Percentiles rank a stretch among this genome's conserved stretches.
Evolutionary conservation across 2,797 vertebrate species (phyloP).

Genomic region (Diceros bicornis): DNA sequence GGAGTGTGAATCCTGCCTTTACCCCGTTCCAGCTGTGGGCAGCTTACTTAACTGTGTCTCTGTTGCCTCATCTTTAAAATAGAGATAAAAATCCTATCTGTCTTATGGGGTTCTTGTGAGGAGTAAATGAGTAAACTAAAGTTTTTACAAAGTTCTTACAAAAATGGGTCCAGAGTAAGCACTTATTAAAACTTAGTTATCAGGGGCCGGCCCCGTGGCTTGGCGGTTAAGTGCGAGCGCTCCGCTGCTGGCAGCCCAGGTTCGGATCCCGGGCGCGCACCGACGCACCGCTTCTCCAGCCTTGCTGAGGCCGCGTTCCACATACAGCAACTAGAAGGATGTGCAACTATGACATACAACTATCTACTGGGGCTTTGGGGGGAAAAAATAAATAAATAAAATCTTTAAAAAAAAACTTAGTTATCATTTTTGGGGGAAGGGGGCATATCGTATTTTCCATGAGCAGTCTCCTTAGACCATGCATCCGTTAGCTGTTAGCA

Average conservation of each 20-base stretch:
- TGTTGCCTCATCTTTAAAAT: background rate
- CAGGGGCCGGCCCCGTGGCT: too few relatives aligned
- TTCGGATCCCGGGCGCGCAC: too few relatives aligned
- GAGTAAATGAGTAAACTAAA: background rate
- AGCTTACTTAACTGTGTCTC: background rate
- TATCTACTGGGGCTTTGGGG: too few relatives aligned
- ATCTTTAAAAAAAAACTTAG: too few relatives aligned
- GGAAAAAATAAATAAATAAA: too few relatives aligned
- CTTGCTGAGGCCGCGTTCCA: too few relatives aligned
- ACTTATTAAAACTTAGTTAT: too few relatives aligned
- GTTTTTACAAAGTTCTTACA: background rate
- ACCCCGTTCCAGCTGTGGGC: background rate
- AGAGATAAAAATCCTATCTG: background rate
- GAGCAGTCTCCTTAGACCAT: background rate
- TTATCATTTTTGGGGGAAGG: background rate
- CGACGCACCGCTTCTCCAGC: too few relatives aligned
- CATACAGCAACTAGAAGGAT: too few relatives aligned
- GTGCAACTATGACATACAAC: too few relatives aligned
- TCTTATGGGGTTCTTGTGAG: background rate
- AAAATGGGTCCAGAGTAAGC: background rate
- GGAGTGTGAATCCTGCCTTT: background rate
- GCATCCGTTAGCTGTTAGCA: background rate
- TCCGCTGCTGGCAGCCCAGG: too few relatives aligned
- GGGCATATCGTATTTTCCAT: background rate
- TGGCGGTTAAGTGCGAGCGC: too few relatives aligned